Percentiles rank a stretch among this genome's conserved stretches.
phyloP scores from a whole-genome alignment of 1,140 invertebrate species.

The Tigriopus japonicus region DNA sequence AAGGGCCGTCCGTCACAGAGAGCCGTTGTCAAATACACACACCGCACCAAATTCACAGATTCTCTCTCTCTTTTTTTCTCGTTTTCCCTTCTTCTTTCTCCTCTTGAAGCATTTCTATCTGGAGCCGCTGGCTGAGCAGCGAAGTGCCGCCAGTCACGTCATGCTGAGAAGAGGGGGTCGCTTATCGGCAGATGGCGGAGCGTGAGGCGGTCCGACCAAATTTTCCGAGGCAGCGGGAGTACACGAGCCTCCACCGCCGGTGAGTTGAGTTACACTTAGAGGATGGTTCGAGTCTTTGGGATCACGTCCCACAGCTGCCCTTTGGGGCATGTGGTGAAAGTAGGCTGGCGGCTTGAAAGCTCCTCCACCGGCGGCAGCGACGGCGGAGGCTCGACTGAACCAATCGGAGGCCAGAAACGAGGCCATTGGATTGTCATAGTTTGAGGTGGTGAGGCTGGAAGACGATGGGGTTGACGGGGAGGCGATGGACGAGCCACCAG shows the following conservation, averaged over 20 bases:
- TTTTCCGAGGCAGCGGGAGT: neutral
- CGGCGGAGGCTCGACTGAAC: neutral
- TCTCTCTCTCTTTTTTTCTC: too few species aligned
- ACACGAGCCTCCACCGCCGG: conserved; percentile 15
- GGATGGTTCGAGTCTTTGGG: conserved; percentile 77
- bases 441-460: neutral
- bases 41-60: too few species aligned
- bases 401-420: too few species aligned
- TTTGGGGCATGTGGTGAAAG: conserved; percentile 25
- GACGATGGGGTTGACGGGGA: conserved; percentile 5
- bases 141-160: neutral
- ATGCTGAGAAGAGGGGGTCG: neutral
- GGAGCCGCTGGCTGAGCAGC: too few species aligned
- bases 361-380: neutral
- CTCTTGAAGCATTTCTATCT: too few species aligned
- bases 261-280: conserved; percentile 47
- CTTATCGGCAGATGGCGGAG: neutral
- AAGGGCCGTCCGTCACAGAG: too few species aligned
- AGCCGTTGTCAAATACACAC: too few species aligned
- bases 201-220: neutral
- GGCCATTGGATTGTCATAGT: too few species aligned
- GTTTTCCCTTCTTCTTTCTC: too few species aligned
- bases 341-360: conserved; percentile 4
- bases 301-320: conserved; percentile 68
- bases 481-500: conserved; percentile 5